Percentiles rank a stretch among this genome's conserved stretches.
Evolutionary conservation across 2,888 invertebrate genomes (phyloP).

Genomic region (Melieria picta): DNA sequence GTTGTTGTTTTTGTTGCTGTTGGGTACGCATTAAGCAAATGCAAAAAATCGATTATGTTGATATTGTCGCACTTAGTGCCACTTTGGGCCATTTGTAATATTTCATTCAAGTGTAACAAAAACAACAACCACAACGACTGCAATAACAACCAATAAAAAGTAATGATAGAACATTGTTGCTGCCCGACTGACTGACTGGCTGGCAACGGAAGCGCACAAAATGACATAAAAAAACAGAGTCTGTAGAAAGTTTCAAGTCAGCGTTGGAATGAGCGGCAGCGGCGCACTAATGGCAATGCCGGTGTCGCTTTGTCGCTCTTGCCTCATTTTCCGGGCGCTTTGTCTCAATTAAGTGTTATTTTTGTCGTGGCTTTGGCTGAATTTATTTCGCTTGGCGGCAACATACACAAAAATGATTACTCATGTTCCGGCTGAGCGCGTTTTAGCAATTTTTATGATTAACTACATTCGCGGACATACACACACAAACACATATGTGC

Average conservation of each 20-base stretch:
- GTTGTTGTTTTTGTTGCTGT: too few species aligned
- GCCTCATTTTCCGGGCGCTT: constrained; percentile 17
- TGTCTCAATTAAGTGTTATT: constrained; percentile 32
- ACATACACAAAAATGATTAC: constrained; percentile 32
- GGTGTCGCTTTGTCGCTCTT: constrained; percentile 21
- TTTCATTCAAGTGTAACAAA: constrained; percentile 21
- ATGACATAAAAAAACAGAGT: too few species aligned
- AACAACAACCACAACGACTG: not conserved
- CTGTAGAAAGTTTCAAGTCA: too few species aligned
- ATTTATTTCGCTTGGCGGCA: constrained; percentile 16
- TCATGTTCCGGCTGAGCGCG: constrained; percentile 26
- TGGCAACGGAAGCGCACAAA: too few species aligned
- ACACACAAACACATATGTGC: too few species aligned
- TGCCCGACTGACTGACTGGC: too few species aligned
- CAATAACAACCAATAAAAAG: constrained; percentile 16
- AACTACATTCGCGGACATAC: constrained; percentile 39
- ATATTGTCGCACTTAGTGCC: not conserved
- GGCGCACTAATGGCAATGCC: constrained; percentile 23
- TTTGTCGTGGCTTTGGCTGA: constrained; percentile 14
- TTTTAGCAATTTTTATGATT: constrained; percentile 32
- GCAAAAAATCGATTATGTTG: too few species aligned
- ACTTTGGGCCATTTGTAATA: constrained; percentile 21
- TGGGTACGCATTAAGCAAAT: too few species aligned
- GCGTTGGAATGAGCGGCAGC: too few species aligned
- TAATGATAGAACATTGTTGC: too few species aligned